A percentile compares a stretch with the other conserved stretches of the same genome.
These are phyloP conservation scores for Megaceryle alcyon DNA, from an alignment of 2,797 vertebrate species.

Conservation along the genomic window DNA sequence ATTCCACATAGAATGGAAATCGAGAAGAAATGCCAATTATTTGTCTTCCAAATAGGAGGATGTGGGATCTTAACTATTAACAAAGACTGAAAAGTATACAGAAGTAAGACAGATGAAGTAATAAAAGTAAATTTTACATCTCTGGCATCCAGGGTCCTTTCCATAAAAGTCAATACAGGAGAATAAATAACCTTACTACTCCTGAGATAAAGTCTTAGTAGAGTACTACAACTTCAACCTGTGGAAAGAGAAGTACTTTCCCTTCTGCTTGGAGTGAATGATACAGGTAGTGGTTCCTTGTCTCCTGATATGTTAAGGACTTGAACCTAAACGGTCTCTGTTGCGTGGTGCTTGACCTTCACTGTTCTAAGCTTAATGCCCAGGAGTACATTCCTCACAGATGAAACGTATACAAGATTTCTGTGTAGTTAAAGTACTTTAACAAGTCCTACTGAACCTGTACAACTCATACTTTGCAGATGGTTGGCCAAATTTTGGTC, in stretches of 20 bases:
- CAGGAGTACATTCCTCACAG: not conserved
- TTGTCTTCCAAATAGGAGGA: not conserved
- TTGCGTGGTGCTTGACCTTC: not conserved
- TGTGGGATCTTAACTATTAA: not conserved
- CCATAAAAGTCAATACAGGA: not conserved
- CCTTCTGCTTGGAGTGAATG: not conserved
- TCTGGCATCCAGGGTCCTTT: not conserved
- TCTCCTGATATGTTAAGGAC: not conserved
- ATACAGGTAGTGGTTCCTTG: not conserved
- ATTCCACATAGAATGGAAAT: not conserved
- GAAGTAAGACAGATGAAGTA: not conserved
- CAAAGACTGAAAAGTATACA: not conserved
- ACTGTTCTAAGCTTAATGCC: not conserved
- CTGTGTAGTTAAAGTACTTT: not conserved
- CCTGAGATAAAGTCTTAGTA: not conserved
- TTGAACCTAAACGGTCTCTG: not conserved
- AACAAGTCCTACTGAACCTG: not conserved
- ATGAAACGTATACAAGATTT: not conserved
- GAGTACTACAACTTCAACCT: not conserved
- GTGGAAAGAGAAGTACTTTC: not conserved
- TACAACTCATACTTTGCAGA: not conserved
- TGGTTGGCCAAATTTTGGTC: not conserved
- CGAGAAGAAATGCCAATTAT: not conserved
- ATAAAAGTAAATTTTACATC: not conserved
- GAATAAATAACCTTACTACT: not conserved